Evolutionary conservation across 2,888 invertebrate genomes (phyloP), one percentile per base, ranked within the genome.

Genomic region (Thera obeliscata): DNA sequence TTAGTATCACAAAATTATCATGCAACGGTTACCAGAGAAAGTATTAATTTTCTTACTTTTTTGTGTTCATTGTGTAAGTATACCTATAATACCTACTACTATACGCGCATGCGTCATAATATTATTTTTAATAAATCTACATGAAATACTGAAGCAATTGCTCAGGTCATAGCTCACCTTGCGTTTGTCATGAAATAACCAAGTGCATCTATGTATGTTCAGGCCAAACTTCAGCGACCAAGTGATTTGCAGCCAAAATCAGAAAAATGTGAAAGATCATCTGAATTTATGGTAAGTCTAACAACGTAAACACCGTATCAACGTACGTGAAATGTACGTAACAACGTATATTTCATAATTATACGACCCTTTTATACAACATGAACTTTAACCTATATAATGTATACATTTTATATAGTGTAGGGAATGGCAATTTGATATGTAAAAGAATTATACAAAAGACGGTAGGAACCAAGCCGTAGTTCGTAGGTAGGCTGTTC

Each of bases 221-320:
- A 76, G 76, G 74, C 56, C 4, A 57, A 49, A 7, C 56, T 71
- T 61, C 74, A 75, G 65, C 56, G 43, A 35, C 55, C 48, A 3
- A 38, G 58, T 50, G 11, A 70, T 9, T 48, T 50, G 9, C 41
- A 66, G 9, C 38, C 43, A 22, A 78, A 71, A 64, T 81, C 85
- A 6, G 82, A 83, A 49, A 80, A 62, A 65, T 85, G 85, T 71
- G 77, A 77, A n/a, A 76, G 73, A 7, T 70, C 76, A n/a, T 55
- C 77, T 5, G 78, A 82, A 11, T 58, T 85, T 22, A 60, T 81
- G 75, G 85, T 84, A 74, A 78, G 74, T 61, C 2, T 46, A 46
- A 46, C 22, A 22, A 22, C 22, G 22, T 22, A 22, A n/a, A n/a
- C n/a, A n/a, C n/a, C n/a, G n/a, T n/a, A n/a, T n/a, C n/a, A n/a